Evolutionary conservation across 2,888 invertebrate species (phyloP), one percentile per base, ranked within the genome.

Genomic region (Heliconius charithonia): DNA sequence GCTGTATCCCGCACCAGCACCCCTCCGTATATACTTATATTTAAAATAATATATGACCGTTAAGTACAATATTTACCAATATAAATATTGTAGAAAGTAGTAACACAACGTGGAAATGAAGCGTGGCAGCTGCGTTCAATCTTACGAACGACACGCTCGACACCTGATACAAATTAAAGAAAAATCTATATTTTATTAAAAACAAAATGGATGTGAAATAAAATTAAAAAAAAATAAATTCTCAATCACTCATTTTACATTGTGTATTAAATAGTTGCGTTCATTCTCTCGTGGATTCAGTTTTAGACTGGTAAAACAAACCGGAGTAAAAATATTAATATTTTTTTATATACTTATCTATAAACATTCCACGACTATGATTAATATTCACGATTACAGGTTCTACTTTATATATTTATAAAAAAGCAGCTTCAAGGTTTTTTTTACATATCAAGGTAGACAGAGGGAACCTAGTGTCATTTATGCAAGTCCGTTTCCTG

Each of bases 141-240:
- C 79, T 72, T 2, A 66, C 65, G 25, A 70, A 63, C 22, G 80
- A 77, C 10, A 80, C 79, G 3, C 80, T 79, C 19, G 73, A 74
- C 32, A 82, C 81, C 82, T 83, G 75, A 0, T 10, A 56, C 4
- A 51, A 71, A 29, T 27, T 67, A 70, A 66, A 45, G 27, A 13
- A 4, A 59, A n/a, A n/a, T 59, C 10, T 1, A 59, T 37, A 37
- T 37, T 37, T 19, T 22, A 51, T 51, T 19, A 4, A 51, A 25
- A 37, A n/a, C n/a, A 69, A 19, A 45, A 37, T 19, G 27, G 7
- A 22, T n/a, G 25, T 22, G 10, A 45, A 45, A 25, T 45, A 25
- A 59, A 59, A 10, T n/a, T 45, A 4, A 59, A 59, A 59, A n/a
- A 59, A 56, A 56, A 59, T n/a, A 59, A 59, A 51, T 0, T 7